Evolutionary conservation across 2,113 vertebrate species (phyloP).

Genomic region (Hippocampus abdominalis): DNA sequence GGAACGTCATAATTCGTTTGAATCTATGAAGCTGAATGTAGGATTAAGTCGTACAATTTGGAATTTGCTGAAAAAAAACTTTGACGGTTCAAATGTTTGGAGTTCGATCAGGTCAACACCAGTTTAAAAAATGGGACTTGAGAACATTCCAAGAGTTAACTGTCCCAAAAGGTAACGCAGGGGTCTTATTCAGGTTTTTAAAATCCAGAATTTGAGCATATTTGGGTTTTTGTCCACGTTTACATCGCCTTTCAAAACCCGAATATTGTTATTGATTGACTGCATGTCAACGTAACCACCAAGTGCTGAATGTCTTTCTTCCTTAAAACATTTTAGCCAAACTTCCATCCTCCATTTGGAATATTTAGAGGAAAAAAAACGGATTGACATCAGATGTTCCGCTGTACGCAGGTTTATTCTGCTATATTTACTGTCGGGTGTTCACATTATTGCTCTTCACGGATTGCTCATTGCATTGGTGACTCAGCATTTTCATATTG

Average conservation of each 20-base stretch:
- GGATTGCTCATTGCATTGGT: slow-evolving; percentile 50
- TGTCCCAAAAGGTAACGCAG: too few species aligned
- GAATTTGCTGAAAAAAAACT: neutral
- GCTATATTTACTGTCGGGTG: neutral
- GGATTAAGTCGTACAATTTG: neutral
- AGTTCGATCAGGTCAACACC: neutral
- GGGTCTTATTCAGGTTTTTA: too few species aligned
- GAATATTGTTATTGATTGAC: too few species aligned
- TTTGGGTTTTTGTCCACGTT: too few species aligned
- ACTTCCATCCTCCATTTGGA: neutral
- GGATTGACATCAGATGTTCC: neutral
- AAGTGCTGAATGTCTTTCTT: neutral
- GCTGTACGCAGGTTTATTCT: neutral
- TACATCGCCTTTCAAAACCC: too few species aligned
- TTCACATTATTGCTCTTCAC: slow-evolving; percentile 16
- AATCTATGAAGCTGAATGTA: slow-evolving; percentile 7
- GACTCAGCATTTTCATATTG: slow-evolving; percentile 27
- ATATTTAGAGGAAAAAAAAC: neutral
- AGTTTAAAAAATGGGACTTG: too few species aligned
- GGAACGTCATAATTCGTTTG: slow-evolving; percentile 4
- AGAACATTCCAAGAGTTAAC: too few species aligned
- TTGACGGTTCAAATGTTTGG: neutral
- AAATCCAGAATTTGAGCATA: too few species aligned
- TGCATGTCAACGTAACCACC: too few species aligned
- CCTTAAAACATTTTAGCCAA: neutral